Percentiles rank a stretch among this genome's conserved stretches.
Conservation (phyloP, 2,113 vertebrate species). For the Ptilonorhynchus violaceus region DNA sequence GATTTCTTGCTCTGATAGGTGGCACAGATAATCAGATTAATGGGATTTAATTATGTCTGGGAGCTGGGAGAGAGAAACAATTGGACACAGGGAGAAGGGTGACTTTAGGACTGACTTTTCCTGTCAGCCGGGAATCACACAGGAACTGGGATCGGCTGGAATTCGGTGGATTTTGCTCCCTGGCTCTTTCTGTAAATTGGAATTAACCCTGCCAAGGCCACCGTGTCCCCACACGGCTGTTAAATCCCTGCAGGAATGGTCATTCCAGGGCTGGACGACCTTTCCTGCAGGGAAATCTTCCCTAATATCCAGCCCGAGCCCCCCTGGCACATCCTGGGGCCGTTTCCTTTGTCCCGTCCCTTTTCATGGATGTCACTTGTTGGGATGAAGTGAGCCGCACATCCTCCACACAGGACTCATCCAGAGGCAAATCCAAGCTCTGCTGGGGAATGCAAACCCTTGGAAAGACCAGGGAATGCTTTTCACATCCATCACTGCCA, state of each 20-base stretch:
- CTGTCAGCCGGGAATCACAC: background rate
- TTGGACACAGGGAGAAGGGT: background rate
- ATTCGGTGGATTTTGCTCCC: background rate
- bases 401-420: background rate
- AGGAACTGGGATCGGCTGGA: background rate
- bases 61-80: background rate
- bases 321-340: background rate
- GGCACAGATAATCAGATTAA: background rate
- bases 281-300: background rate
- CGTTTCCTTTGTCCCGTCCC: background rate
- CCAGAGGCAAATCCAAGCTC: background rate
- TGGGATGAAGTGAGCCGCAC: background rate
- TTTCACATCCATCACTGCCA: no score
- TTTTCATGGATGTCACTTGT: rapidly evolving
- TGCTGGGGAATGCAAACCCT: background rate
- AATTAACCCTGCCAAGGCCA: background rate
- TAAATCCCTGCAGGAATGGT: background rate
- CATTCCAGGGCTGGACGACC: background rate
- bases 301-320: background rate
- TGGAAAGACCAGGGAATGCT: background rate
- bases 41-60: background rate
- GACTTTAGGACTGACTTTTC: background rate
- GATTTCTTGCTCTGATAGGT: background rate
- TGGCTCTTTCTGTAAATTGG: no score
- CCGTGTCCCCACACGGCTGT: background rate